Base-by-base conservation (phyloP, 2,888 invertebrate genomes). In the Eristalis arbustorum region DNA sequence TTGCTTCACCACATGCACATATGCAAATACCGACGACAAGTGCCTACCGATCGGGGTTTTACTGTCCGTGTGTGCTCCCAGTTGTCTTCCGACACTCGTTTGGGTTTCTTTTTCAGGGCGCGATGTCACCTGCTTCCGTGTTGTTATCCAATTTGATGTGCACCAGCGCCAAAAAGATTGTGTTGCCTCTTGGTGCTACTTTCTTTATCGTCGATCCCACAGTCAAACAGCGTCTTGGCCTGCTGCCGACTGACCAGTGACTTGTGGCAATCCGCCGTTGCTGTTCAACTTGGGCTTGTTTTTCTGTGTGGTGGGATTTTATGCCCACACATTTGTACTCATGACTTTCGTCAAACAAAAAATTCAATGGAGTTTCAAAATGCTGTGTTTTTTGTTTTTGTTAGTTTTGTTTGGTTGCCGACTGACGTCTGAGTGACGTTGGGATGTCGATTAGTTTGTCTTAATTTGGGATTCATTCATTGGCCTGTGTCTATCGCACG, bases 61-160 rank as follows among this genome's bases (percentile, higher is more conserved):
- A 14, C 13, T 25, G 23, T 57, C 11, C 23, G 56, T 57, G 14
- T 3, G n/a, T n/a, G n/a, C 31, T 56, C 13, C 18, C 56, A 34
- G n/a, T n/a, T 67, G n/a, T 34, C 57, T 49, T 42, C 22, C 42
- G 42, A 11, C 37, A 23, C 23, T 2, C 6, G 22, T n/a, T 69
- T 42, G 56, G 56, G 73, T 62, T 31, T 28, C 56, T 64, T 64
- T 64, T 64, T 22, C n/a, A 13, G 37, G n/a, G 66, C 42, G 42
- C 75, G 71, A 71, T 79, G 79, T 84, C 84, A 84, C 84, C 79
- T 79, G 74, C 61, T 79, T 84, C 74, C 74, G 75, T 75, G 71
- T 78, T 62, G 67, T 77, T 79, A 79, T 79, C 62, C 71, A 84
- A 79, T 75, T 72, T 42, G 42, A 78, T 71, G 64, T 63, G 57